These are phyloP conservation scores for Betta splendens DNA, from an alignment of 2,797 vertebrate genomes.

Conservation along the genomic window DNA sequence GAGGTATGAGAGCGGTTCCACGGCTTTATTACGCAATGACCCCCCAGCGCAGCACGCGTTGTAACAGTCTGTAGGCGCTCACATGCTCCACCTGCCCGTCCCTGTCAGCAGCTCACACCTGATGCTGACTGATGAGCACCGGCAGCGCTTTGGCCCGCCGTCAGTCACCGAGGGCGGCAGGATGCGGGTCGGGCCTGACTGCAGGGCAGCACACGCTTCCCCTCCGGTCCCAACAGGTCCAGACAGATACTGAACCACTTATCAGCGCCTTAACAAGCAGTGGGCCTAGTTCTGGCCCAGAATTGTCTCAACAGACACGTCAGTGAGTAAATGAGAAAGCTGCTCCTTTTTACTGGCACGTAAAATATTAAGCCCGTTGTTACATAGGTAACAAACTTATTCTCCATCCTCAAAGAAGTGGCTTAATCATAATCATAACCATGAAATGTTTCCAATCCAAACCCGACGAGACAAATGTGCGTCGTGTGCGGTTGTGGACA, in stretches of 20 bases:
- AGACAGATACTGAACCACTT: slow-evolving; percentile 6
- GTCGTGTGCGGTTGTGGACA: too few species aligned
- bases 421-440: too few species aligned
- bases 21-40: not conserved
- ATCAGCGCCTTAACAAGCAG: slow-evolving; percentile 9
- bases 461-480: too few species aligned
- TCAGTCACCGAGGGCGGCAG: slow-evolving; percentile 28
- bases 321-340: too few species aligned
- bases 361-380: too few species aligned
- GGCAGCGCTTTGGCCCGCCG: slow-evolving; percentile 18
- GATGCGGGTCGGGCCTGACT: slow-evolving; percentile 13
- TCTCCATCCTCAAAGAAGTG: too few species aligned
- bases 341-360: too few species aligned
- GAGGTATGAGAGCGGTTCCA: not conserved
- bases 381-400: too few species aligned
- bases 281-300: not conserved
- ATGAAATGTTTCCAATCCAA: too few species aligned
- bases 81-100: slow-evolving; percentile 3
- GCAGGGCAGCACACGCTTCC: not conserved
- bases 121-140: slow-evolving; percentile 38
- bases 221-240: slow-evolving; percentile 16
- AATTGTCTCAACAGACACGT: too few species aligned
- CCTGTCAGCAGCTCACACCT: not conserved
- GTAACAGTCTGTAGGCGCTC: not conserved
- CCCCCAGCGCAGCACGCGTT: not conserved